A percentile compares a stretch with the other conserved stretches of the same genome.
Conservation (phyloP, 2,888 invertebrate genomes). For the Xestoiulus laeticollis region DNA sequence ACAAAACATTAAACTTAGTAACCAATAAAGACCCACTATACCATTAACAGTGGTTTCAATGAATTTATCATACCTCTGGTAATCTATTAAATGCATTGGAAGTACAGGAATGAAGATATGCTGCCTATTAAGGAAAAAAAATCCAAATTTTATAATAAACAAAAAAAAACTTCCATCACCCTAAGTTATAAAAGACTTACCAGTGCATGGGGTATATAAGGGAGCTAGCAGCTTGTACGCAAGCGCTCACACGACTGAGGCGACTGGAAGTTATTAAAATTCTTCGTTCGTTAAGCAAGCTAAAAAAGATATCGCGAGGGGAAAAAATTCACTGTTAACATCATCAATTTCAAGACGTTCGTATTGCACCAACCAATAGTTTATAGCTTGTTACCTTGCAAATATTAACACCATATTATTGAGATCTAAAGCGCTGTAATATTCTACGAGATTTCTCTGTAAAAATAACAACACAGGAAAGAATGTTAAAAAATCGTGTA, state of each 20-base stretch:
- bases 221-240: slow-evolving; percentile 86
- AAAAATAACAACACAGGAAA: too few species aligned
- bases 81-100: slow-evolving; percentile 87
- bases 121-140: too few species aligned
- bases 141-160: not conserved
- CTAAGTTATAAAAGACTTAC: slow-evolving; percentile 64
- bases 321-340: too few species aligned
- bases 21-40: too few species aligned
- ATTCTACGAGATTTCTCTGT: slow-evolving; percentile 96
- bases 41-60: too few species aligned
- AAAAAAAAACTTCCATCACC: not conserved
- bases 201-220: slow-evolving; percentile 98
- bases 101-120: slow-evolving; percentile 97
- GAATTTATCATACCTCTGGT: slow-evolving; percentile 70
- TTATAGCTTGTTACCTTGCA: slow-evolving; percentile 70
- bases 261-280: slow-evolving; percentile 92
- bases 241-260: slow-evolving; percentile 86
- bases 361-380: slow-evolving; percentile 58
- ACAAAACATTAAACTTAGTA: too few species aligned
- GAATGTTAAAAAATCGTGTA: too few species aligned
- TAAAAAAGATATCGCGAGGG: too few species aligned
- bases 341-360: not conserved
- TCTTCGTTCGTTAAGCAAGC: slow-evolving; percentile 91
- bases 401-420: slow-evolving; percentile 95
- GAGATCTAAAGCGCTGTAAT: slow-evolving; percentile 95